Base-by-base conservation (phyloP, 1,140 invertebrate genomes). In the Muscidifurax raptorellus region DNA sequence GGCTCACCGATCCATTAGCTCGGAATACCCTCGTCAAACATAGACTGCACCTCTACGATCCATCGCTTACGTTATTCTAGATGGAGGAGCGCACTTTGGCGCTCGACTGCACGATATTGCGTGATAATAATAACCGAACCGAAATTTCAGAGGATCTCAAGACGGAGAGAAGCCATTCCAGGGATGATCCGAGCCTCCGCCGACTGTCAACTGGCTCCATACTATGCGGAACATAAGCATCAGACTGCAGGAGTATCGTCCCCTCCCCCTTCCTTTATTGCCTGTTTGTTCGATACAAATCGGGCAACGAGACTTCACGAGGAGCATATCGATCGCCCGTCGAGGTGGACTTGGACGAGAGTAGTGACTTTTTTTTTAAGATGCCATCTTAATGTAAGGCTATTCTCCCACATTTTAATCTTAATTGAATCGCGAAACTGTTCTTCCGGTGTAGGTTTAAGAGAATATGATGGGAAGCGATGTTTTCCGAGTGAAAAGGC, bases 221-320 rank as follows among this genome's bases (percentile, higher is more conserved):
- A 18, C 52, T 22, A 5, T 6, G 15, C 22, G 52, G 52, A 59
- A n/a, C 52, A 7, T 22, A n/a, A 59, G 52, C 52, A n/a, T n/a
- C n/a, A 59, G 6, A 59, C n/a, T n/a, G n/a, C 52, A 7, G 52
- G 18, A 59, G 52, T 59, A 18, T n/a, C 52, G 13, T 13, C 0
- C 10, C 44, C n/a, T n/a, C n/a, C n/a, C n/a, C n/a, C n/a, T n/a
- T n/a, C 44, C 18, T 15, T 52, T 52, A 52, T 52, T 12, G 47
- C 15, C 84, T 87, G 89, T 90, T 90, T 90, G 89, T 88, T 90
- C 89, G 85, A 90, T 90, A 88, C 59, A 79, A 89, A 89, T 88
- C 83, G 74, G 84, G 87, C 84, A 83, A 87, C 84, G 83, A 82
- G 27, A 44, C 77, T n/a, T 15, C 3, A n/a, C 30, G 12, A 67